Evolutionary conservation across 2,797 vertebrate species (phyloP).

Genomic region (Melanitta fusca): DNA sequence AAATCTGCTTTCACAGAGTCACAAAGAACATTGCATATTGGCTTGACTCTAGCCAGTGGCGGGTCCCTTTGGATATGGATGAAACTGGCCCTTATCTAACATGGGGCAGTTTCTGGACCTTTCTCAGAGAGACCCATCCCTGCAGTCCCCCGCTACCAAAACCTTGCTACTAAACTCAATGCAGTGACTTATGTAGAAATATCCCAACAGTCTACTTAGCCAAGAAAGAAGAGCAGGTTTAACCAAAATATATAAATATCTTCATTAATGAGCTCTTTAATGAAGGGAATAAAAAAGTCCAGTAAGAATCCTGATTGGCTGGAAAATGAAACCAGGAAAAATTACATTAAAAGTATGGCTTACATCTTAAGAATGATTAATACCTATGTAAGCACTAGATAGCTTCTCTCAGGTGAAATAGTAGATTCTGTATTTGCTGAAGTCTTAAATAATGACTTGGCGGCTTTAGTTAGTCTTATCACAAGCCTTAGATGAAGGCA

Average conservation of each 20-base stretch:
- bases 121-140: too few relatives aligned
- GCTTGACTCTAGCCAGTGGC: too few relatives aligned
- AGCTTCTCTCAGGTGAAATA: not conserved
- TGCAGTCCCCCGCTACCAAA: too few relatives aligned
- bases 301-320: not conserved
- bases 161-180: too few relatives aligned
- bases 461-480: not conserved
- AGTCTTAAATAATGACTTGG: not conserved
- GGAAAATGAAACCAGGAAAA: not conserved
- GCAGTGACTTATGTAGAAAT: not conserved
- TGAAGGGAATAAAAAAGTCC: not conserved
- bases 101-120: too few relatives aligned
- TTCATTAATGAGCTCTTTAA: not conserved
- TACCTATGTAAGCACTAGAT: not conserved
- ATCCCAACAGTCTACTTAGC: not conserved
- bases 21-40: too few relatives aligned
- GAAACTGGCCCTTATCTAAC: too few relatives aligned
- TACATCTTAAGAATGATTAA: not conserved
- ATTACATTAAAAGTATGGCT: not conserved
- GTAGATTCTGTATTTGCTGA: not conserved
- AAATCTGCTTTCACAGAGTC: too few relatives aligned
- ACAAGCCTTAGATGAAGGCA: not conserved
- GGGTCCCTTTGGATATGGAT: too few relatives aligned
- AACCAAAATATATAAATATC: not conserved
- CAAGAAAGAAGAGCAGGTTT: not conserved